Conservation (phyloP, 2,797 vertebrate genomes). For the Columba guinea region DNA sequence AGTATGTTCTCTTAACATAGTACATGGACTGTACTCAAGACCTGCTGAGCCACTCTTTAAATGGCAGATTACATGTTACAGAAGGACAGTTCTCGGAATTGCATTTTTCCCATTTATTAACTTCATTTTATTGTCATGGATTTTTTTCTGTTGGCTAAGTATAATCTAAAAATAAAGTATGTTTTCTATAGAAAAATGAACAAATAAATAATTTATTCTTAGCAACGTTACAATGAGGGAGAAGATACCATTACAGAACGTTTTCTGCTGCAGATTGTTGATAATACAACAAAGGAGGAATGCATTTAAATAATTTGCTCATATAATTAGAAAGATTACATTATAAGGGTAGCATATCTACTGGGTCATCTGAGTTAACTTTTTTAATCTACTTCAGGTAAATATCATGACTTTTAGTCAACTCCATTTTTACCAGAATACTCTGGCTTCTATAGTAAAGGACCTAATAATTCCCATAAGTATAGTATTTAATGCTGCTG, state of each 20-base stretch:
- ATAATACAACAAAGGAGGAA: background rate
- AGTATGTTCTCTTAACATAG: background rate
- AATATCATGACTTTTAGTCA: background rate
- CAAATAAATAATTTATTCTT: background rate
- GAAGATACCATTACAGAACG: background rate
- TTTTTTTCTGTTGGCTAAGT: background rate
- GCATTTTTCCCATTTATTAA: background rate
- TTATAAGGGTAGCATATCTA: background rate
- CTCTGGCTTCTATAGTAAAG: background rate
- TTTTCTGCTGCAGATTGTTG: background rate
- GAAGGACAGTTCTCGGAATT: background rate
- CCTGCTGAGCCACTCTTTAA: background rate
- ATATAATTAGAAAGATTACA: background rate
- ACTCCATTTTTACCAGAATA: conserved; percentile 20
- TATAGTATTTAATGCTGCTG: conserved; percentile 3
- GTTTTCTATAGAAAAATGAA: background rate
- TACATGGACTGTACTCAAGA: background rate
- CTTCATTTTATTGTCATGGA: background rate
- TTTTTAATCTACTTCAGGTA: background rate
- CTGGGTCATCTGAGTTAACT: background rate
- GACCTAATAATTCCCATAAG: background rate
- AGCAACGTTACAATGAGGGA: background rate
- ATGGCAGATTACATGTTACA: background rate
- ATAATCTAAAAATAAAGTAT: background rate
- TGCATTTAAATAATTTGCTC: background rate